Evolutionary conservation across 2,888 invertebrate species (phyloP).

Genomic region (Nymphalis c-album): DNA sequence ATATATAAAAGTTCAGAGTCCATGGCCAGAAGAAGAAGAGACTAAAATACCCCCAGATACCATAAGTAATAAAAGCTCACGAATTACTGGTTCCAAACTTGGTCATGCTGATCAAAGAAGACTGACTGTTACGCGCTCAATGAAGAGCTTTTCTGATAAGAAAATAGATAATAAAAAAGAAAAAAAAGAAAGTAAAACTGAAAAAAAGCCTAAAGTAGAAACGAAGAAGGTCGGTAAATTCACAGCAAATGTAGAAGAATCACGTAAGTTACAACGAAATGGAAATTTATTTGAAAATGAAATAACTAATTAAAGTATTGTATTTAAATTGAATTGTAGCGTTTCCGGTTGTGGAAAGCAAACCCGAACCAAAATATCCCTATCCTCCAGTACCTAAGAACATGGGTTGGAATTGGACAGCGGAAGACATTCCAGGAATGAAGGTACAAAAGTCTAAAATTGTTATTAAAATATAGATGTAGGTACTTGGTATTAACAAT

Average conservation of each 20-base stretch:
- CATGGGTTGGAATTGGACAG: conserved; percentile 78
- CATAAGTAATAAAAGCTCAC: conserved; percentile 54
- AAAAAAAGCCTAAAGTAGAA: conserved; percentile 46
- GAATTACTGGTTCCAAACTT: conserved; percentile 43
- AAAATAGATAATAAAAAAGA: conserved; percentile 44
- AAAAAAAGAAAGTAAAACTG: conserved; percentile 44
- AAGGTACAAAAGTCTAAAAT: conserved; percentile 51
- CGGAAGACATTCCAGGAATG: conserved; percentile 70
- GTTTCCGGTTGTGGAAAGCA: conserved; percentile 46
- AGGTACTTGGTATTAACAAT: too few relatives aligned
- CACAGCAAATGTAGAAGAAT: conserved; percentile 52
- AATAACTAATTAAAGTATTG: background rate
- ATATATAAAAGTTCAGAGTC: conserved; percentile 55
- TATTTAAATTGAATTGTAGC: conserved; percentile 43
- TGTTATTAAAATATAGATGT: too few relatives aligned
- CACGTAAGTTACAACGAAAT: conserved; percentile 45
- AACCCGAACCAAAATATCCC: conserved; percentile 52
- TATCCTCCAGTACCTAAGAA: conserved; percentile 66
- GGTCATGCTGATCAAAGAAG: conserved; percentile 38
- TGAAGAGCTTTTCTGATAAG: conserved; percentile 46
- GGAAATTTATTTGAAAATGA: background rate
- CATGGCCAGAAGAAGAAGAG: conserved; percentile 61
- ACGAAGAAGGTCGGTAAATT: conserved; percentile 59
- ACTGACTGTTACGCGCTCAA: conserved; percentile 42
- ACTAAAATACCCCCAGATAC: conserved; percentile 43